A percentile compares a stretch with the other conserved stretches of the same genome.
These are phyloP conservation scores for Tragelaphus oryx DNA, from an alignment of 2,797 vertebrate species.

Conservation along the genomic window DNA sequence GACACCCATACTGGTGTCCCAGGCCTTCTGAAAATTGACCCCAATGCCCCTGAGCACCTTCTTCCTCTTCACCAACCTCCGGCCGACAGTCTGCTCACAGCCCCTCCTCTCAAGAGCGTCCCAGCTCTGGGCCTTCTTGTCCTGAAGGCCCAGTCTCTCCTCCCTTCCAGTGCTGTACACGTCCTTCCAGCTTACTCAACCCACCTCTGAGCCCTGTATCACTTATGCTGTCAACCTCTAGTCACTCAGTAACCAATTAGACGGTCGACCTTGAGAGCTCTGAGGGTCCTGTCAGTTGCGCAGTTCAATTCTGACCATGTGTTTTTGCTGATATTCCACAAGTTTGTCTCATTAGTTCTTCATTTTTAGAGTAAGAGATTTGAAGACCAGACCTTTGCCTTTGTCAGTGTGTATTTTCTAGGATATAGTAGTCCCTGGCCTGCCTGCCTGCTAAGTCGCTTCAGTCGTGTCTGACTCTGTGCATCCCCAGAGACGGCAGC, in stretches of 20 bases:
- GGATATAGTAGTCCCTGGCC: background rate
- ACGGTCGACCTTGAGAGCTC: background rate
- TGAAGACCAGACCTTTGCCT: background rate
- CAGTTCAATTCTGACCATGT: background rate
- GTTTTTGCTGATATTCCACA: background rate
- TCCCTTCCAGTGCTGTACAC: background rate
- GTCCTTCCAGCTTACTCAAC: background rate
- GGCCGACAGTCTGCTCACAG: background rate
- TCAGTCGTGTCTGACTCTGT: too few relatives aligned
- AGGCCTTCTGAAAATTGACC: background rate
- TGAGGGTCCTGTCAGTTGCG: background rate
- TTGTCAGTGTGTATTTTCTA: background rate
- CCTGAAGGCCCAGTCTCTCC: background rate
- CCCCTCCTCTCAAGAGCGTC: background rate
- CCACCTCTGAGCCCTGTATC: background rate
- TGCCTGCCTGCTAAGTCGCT: too few relatives aligned
- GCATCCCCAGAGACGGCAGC: too few relatives aligned
- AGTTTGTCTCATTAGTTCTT: background rate
- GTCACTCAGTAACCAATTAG: background rate
- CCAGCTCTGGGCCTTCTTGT: background rate
- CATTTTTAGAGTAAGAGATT: background rate
- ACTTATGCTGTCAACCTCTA: background rate
- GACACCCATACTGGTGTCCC: background rate
- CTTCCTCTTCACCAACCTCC: background rate
- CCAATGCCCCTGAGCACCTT: background rate